phyloP scores from a whole-genome alignment of 2,113 vertebrate species.

The Oncorhynchus mykiss region DNA sequence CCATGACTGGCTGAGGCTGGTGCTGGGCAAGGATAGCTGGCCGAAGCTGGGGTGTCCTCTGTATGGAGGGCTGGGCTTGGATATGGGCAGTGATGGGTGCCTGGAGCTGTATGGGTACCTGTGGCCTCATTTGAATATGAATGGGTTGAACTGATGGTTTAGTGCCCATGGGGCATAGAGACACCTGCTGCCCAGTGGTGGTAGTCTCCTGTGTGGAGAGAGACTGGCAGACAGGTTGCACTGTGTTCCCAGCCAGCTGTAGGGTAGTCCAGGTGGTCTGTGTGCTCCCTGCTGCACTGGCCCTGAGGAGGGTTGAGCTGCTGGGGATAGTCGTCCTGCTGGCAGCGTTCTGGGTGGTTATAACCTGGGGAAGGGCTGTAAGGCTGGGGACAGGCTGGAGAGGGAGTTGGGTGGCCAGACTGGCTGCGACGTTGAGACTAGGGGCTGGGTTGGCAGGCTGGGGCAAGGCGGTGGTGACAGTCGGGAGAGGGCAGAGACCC shows the following conservation, averaged over 20 bases:
- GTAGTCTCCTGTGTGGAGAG: conserved; percentile 59
- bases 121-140: conserved; percentile 76
- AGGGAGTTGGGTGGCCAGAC: conserved; percentile 32
- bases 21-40: conserved; percentile 50
- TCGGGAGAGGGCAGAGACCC: conserved; percentile 57
- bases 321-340: conserved; percentile 56
- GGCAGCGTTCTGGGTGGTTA: conserved; percentile 32
- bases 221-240: conserved; percentile 89
- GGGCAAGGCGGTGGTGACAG: conserved; percentile 55
- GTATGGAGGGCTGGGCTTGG: conserved; percentile 56
- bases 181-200: conserved; percentile 55
- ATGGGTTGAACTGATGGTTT: conserved; percentile 78
- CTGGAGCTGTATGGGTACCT: conserved; percentile 60
- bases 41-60: conserved; percentile 57
- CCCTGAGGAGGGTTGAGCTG: conserved; percentile 60
- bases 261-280: conserved; percentile 97
- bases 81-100: conserved; percentile 54
- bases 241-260: conserved; percentile 90
- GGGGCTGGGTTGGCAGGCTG: conserved; percentile 52
- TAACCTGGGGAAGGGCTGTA: conserved; percentile 33
- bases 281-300: conserved; percentile 79
- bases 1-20: conserved; percentile 59
- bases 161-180: conserved; percentile 70
- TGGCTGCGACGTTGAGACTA: conserved; percentile 46
- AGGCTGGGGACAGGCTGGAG: conserved; percentile 30